phyloP scores from a whole-genome alignment of 2,797 vertebrate genomes.

The Bryconaethiops microstoma region DNA sequence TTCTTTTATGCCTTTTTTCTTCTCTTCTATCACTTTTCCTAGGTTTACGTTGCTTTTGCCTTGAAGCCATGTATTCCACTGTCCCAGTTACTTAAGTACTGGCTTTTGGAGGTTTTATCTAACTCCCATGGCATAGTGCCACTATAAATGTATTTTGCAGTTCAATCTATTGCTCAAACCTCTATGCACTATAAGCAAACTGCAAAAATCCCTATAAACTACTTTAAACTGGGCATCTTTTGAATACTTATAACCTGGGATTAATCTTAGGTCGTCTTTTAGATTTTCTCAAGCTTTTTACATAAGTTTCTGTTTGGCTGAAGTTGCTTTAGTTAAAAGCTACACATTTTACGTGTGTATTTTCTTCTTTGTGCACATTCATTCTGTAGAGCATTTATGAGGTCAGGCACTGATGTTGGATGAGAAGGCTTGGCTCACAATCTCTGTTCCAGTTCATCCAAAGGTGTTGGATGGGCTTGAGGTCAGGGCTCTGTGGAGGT shows the following conservation, averaged over 20 bases:
- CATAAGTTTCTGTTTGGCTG: not conserved
- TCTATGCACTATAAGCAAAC: too few species aligned
- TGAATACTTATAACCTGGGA: slow-evolving; percentile 32
- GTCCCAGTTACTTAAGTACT: not conserved
- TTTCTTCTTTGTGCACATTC: not conserved
- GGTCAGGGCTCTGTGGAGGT: too few species aligned
- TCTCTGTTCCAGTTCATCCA: too few species aligned
- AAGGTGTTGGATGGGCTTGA: too few species aligned
- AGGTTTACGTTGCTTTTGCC: not conserved
- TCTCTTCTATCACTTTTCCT: not conserved
- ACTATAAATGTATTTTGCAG: not conserved
- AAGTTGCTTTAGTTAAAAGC: not conserved
- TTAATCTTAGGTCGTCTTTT: slow-evolving; percentile 22
- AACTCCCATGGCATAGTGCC: not conserved
- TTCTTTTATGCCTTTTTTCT: not conserved
- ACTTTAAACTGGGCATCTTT: not conserved
- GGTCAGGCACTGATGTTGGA: too few species aligned
- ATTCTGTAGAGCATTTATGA: too few species aligned
- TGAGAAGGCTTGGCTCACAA: too few species aligned
- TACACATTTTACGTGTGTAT: not conserved
- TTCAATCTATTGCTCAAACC: not conserved
- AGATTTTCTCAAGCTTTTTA: not conserved
- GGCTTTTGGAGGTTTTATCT: not conserved
- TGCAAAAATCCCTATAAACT: not conserved
- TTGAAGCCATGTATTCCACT: not conserved